These are phyloP conservation scores for Eolophus roseicapilla DNA, from an alignment of 2,113 vertebrate species.

Conservation along the genomic window DNA sequence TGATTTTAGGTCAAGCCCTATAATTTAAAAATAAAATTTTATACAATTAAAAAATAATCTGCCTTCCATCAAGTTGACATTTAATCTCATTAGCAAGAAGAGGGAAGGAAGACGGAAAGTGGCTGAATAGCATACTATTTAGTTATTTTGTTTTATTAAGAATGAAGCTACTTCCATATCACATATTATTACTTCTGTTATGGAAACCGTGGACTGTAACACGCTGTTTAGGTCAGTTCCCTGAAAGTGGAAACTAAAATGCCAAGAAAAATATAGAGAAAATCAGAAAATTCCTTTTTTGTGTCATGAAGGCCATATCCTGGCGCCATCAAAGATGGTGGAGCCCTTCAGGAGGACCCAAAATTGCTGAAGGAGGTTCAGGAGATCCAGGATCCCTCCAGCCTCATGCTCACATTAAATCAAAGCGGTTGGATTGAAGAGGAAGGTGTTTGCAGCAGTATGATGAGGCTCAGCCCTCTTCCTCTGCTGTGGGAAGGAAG, in stretches of 20 bases:
- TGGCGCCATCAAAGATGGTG: accelerated
- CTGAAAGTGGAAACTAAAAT: not conserved
- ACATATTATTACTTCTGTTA: not conserved
- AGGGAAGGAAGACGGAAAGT: not conserved
- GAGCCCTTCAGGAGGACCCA: not conserved
- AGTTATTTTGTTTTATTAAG: not conserved
- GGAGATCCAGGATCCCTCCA: not conserved
- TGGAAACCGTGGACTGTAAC: not conserved
- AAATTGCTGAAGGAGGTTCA: not conserved
- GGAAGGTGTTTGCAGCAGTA: not conserved
- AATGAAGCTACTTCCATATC: not conserved
- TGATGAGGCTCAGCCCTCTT: not conserved
- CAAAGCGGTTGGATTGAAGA: not conserved
- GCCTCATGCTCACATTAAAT: not conserved
- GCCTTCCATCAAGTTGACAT: not conserved
- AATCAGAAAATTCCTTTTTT: not conserved
- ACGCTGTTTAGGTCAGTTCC: not conserved
- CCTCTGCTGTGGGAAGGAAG: constrained; percentile 45
- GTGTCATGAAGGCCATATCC: not conserved
- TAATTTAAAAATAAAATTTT: not conserved
- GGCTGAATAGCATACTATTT: not conserved
- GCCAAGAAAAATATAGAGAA: not conserved
- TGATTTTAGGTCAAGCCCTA: not conserved
- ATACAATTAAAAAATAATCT: not conserved
- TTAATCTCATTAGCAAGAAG: not conserved